Conservation (phyloP, 2,113 vertebrate genomes). For the Burhinus bistriatus region DNA sequence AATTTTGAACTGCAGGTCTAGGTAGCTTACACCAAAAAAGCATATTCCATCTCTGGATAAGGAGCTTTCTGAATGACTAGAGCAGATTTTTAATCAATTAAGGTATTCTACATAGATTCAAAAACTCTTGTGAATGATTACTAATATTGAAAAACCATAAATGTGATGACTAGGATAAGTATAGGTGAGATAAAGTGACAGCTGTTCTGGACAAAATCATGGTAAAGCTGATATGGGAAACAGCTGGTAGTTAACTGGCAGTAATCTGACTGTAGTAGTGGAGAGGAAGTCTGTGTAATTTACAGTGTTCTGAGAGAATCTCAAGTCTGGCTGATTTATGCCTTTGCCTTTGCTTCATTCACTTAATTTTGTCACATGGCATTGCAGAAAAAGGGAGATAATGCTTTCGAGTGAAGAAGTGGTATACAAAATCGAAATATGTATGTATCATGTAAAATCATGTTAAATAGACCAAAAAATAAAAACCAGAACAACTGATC, state of each 20-base stretch:
- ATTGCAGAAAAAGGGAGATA: neutral
- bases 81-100: neutral
- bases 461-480: neutral
- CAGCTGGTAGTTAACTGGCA: neutral
- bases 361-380: accelerated
- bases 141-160: neutral
- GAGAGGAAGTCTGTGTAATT: neutral
- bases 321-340: neutral
- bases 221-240: neutral
- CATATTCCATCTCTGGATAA: neutral
- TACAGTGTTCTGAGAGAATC: neutral
- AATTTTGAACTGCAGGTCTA: neutral
- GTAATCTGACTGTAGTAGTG: neutral
- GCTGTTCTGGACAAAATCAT: neutral
- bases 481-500: neutral
- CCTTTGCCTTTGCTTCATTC: neutral
- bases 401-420: neutral
- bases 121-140: neutral
- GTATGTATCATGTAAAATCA: neutral
- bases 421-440: accelerated
- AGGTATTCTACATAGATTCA: neutral
- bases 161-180: neutral
- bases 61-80: neutral
- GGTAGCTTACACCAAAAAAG: neutral
- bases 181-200: neutral